Base-by-base conservation (phyloP, 2,113 vertebrate genomes). In the Prionailurus bengalensis region DNA sequence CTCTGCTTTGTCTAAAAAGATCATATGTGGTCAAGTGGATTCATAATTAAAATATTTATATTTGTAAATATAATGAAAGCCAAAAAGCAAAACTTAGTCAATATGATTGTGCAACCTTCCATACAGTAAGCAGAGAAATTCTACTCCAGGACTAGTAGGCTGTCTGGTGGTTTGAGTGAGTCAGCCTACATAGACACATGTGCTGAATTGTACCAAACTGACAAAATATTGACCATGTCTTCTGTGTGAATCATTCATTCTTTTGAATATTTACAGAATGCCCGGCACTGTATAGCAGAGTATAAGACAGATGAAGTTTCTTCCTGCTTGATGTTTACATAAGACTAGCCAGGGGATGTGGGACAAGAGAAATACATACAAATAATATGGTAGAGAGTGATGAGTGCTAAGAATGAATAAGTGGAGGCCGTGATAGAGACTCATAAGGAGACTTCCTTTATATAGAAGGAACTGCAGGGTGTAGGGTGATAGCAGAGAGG, bases 191-290 rank as follows among this genome's bases (percentile, higher is more conserved):
- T 4, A 13, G 5, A 70, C 55, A 94, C 58, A 66, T 5, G 16
- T 42, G 33, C 39, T 79, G 33, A 94, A 89, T 73, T 90, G 13
- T 48, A 66, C 70, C 25, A 76, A 96, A 73, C n/a, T 96, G 70
- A 96, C 65, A 96, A 95, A 92, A 97, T 96, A 88, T 55, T 96
- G 70, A 82, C 83, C 63, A 36, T 6, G 19, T 81, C 15, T 83
- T 73, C 17, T 92, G 16, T 14, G 25, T 58, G 48, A 88, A 51
- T 55, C 39, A 19, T 89, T 95, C 19, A 6, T 86, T 97, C 61
- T 93, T 96, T 96, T 58, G 90, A 80, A 83, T 95, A 68, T 92
- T 97, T 96, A 45, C 45, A 33, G 33, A 94, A 71, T 88, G 13
- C 7, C 87, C 81, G 33, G 36, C 15, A n/a, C 48, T 80, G 70